These are phyloP conservation scores for Cephalopachus bancanus DNA, from an alignment of 2,797 vertebrate genomes.

Conservation along the genomic window DNA sequence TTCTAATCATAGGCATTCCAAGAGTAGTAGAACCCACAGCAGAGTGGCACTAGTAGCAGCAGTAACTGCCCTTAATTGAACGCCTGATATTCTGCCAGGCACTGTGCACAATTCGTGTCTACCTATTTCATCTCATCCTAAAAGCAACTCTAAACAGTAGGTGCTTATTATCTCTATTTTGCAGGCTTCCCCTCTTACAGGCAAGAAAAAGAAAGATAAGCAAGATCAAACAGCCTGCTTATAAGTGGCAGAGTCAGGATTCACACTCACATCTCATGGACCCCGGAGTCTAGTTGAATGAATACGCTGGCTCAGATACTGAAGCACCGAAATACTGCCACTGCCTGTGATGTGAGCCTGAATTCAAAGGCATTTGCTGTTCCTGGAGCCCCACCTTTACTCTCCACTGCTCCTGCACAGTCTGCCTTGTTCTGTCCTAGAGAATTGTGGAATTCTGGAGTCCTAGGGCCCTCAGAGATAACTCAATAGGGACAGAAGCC, in stretches of 20 bases:
- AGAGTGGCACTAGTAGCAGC: too few species aligned
- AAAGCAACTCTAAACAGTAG: not conserved
- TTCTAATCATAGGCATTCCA: not conserved
- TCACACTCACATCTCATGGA: not conserved
- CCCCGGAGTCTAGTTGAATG: rapidly evolving
- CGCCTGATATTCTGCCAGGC: not conserved
- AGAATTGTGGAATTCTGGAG: too few species aligned
- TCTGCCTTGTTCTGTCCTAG: rapidly evolving
- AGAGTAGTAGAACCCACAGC: not conserved
- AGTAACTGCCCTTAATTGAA: rapidly evolving
- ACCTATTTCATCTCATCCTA: not conserved
- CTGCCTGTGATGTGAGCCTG: rapidly evolving
- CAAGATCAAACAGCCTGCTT: not conserved
- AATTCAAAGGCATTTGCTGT: rapidly evolving
- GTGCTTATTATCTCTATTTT: not conserved
- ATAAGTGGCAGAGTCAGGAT: not conserved
- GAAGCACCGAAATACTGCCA: not conserved
- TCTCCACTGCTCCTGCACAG: rapidly evolving
- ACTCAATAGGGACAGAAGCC: not conserved
- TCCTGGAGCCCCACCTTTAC: not conserved
- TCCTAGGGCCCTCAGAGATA: not conserved
- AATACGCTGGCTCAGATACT: rapidly evolving
- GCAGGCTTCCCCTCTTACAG: not conserved
- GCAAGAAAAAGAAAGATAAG: not conserved
- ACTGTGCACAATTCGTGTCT: rapidly evolving